Evolutionary conservation across 2,113 vertebrate species (phyloP).

Genomic region (Silurus meridionalis): DNA sequence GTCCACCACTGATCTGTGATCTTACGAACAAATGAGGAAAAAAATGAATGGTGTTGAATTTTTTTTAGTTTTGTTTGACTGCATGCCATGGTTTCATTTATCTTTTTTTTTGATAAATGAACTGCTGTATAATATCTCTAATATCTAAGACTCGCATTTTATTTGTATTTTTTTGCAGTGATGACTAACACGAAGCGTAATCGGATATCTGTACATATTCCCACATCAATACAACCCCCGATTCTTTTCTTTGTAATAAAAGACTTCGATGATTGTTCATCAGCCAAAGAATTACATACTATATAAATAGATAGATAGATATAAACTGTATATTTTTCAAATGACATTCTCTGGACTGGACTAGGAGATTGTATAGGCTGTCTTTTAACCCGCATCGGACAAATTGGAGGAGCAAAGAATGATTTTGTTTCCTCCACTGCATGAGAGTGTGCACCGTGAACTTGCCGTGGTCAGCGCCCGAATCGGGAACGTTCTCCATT

Average conservation of each 20-base stretch:
- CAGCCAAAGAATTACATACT: constrained; percentile 40
- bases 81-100: background rate
- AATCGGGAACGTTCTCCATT: background rate
- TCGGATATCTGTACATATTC: constrained; percentile 73
- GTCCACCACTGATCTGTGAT: too few relatives aligned
- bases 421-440: constrained; percentile 22
- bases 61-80: background rate
- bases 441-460: constrained; percentile 36
- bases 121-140: background rate
- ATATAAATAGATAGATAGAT: background rate
- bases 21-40: too few relatives aligned
- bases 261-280: constrained; percentile 38
- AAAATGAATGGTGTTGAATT: too few relatives aligned
- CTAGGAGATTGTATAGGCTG: background rate
- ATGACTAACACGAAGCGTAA: constrained; percentile 68
- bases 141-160: constrained; percentile 44
- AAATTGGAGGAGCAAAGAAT: background rate
- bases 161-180: constrained; percentile 73
- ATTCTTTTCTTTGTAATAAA: constrained; percentile 51
- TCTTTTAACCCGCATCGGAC: constrained; percentile 14
- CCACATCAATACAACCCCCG: constrained; percentile 65
- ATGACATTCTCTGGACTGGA: background rate
- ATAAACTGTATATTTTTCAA: background rate
- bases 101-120: background rate
- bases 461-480: background rate